These are phyloP conservation scores for Pseudomyrmex dendroicus DNA, from an alignment of 1,140 invertebrate species.

Conservation along the genomic window DNA sequence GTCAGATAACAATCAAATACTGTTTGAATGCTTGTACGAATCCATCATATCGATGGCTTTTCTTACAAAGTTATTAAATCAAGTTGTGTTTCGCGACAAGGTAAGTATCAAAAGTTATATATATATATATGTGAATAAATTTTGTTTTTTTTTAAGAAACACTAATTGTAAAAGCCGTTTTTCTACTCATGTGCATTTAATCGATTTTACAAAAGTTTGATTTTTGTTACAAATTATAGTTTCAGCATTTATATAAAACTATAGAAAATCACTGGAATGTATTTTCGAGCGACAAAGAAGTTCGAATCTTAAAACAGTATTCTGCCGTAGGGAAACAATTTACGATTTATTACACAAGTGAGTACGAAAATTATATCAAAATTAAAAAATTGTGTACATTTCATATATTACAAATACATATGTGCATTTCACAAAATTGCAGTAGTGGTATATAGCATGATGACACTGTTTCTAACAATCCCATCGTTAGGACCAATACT, in stretches of 20 bases:
- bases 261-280: constrained; percentile 45
- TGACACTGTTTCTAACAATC: constrained; percentile 13
- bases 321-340: constrained; percentile 5
- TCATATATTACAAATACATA: background rate
- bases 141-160: background rate
- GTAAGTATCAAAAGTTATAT: background rate
- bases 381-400: background rate
- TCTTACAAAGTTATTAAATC: constrained; percentile 20
- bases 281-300: constrained; percentile 7
- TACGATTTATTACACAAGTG: constrained; percentile 5
- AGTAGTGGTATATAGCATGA: constrained; percentile 9
- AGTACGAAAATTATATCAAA: background rate
- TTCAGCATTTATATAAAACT: constrained; percentile 23
- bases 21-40: constrained; percentile 32
- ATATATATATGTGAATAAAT: no score
- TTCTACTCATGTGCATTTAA: background rate
- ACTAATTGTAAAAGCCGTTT: background rate
- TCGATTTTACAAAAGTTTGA: background rate
- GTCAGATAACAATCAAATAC: background rate
- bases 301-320: constrained; percentile 18
- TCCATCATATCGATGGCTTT: background rate
- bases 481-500: constrained; percentile 16
- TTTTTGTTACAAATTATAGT: background rate
- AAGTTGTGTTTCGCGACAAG: constrained; percentile 8
- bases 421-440: constrained; percentile 4